Percentiles rank a stretch among this genome's conserved stretches.
Conservation (phyloP, 2,797 vertebrate species). For the Sternarchorhynchus goeldii region DNA sequence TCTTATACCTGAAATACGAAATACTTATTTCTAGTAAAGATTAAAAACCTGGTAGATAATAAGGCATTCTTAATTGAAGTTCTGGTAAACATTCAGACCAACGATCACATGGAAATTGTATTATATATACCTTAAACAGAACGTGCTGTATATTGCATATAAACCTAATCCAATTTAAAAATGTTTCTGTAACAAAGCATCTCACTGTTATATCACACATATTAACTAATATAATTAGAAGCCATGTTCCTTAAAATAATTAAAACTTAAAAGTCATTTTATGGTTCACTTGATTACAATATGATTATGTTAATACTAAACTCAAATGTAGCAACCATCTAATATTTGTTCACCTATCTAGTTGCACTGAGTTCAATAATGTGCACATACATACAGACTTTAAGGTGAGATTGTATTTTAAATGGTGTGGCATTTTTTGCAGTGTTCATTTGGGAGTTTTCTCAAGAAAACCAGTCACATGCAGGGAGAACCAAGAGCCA, state of each 20-base stretch:
- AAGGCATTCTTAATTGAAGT: slow-evolving; percentile 47
- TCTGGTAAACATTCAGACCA: slow-evolving; percentile 40
- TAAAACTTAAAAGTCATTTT: slow-evolving; percentile 26
- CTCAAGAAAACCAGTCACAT: slow-evolving; percentile 55
- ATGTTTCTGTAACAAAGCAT: slow-evolving; percentile 36
- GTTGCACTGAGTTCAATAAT: slow-evolving; percentile 19
- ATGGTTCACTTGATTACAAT: slow-evolving; percentile 12
- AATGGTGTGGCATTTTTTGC: slow-evolving; percentile 40
- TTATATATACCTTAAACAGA: slow-evolving; percentile 21
- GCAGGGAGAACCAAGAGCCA: slow-evolving; percentile 42
- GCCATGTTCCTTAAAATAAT: slow-evolving; percentile 16
- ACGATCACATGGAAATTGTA: slow-evolving; percentile 18
- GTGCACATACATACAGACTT: slow-evolving; percentile 39
- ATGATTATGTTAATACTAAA: slow-evolving; percentile 27
- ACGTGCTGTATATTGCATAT: slow-evolving; percentile 15
- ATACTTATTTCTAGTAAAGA: slow-evolving; percentile 28
- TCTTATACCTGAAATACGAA: slow-evolving; percentile 42
- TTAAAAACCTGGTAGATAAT: slow-evolving; percentile 46
- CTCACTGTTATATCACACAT: slow-evolving; percentile 17
- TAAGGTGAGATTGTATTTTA: slow-evolving; percentile 32
- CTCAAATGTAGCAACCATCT: slow-evolving; percentile 28
- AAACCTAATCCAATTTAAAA: slow-evolving; percentile 21
- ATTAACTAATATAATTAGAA: neutral
- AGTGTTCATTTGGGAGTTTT: slow-evolving; percentile 37
- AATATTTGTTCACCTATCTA: slow-evolving; percentile 28